Evolutionary conservation across 2,113 vertebrate genomes (phyloP), one percentile per base, ranked within the genome.

Genomic region (Anarhynchus alexandrinus): DNA sequence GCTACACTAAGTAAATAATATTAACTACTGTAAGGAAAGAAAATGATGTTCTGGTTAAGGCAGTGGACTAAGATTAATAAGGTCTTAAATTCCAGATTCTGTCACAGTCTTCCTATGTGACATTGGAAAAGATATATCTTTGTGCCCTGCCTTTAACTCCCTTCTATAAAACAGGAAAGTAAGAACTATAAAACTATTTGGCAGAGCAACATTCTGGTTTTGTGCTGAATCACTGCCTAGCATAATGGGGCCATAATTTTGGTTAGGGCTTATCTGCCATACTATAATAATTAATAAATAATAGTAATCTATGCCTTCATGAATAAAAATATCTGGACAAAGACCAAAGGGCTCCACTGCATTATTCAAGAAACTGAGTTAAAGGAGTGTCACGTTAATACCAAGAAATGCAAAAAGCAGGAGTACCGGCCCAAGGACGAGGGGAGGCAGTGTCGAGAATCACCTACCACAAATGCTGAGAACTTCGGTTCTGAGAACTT

Each of bases 1-100:
- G 78, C 70, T 91, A 82, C 30, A 29, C 40, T 76, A 72, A 89
- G 88, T 69, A 93, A 95, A 94, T 84, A 94, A 65, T 61, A 94
- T 42, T 74, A 93, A 93, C 81, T 70, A 72, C 89, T 73, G 62
- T 38, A 95, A 69, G 43, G 38, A 59, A 94, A 87, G 87, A 77
- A 94, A 96, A 85, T 51, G 36, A 36, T 85, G 10, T 66, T 92
- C 49, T 82, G 57, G 36, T 90, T 93, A 93, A 51, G 10, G 38
- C 54, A 82, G n/a, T 29, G 26, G 59, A 70, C 54, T 80, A 54
- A 52, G 78, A 93, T 94, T 90, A 92, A 93, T 80, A 93, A 88
- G 26, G 59, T 59, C 62, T 77, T 96, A 93, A 90, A 94, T 93
- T 82, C 66, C 54, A 91, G 26, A 73, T 72, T 88, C 83, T 66